Base-by-base conservation (phyloP, 1,140 invertebrate species). In the Proctacanthus coquilletti region DNA sequence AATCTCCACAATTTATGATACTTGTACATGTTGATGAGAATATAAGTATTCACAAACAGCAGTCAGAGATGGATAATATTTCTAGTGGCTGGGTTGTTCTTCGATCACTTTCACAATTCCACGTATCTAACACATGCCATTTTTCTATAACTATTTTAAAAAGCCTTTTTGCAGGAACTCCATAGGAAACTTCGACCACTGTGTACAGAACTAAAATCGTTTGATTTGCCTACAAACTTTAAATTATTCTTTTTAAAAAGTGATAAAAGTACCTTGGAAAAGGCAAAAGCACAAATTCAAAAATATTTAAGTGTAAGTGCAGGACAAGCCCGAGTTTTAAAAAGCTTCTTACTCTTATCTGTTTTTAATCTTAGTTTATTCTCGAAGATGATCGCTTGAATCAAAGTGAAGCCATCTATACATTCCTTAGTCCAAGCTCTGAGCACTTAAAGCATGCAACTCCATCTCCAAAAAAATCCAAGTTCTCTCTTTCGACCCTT, bases 341-440 rank as follows among this genome's bases (percentile, higher is more conserved):
- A 38, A 31, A 45, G 4, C 18, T 40, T 4, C 37, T 35, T 34
- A 2, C 18, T 2, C 34, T 15, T 9, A 1, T 31, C 35, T 30
- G 10, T 23, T 15, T 21, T 39, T 51, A 48, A 49, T 65, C 63
- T 43, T 47, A 87, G 83, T 80, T 78, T 53, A 75, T 91, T 39
- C 65, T 88, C 52, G 80, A 84, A 61, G 84, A 92, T 55, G 84
- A 88, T 34, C 68, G 75, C 44, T 63, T 91, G 38, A 84, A 84
- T 63, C 80, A 85, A 63, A 84, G 84, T 56, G 86, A 92, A 62
- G 80, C 83, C 21, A 65, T 92, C 36, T 92, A 88, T 56, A 75
- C 79, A 40, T 92, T 92, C 60, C 68, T 93, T 4, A 86, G 84
- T 57, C 85, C 86, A 4, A 87, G 81, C 53, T 86, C 84, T 0